phyloP scores from a whole-genome alignment of 2,113 vertebrate genomes.

The Glaucomys volans region DNA sequence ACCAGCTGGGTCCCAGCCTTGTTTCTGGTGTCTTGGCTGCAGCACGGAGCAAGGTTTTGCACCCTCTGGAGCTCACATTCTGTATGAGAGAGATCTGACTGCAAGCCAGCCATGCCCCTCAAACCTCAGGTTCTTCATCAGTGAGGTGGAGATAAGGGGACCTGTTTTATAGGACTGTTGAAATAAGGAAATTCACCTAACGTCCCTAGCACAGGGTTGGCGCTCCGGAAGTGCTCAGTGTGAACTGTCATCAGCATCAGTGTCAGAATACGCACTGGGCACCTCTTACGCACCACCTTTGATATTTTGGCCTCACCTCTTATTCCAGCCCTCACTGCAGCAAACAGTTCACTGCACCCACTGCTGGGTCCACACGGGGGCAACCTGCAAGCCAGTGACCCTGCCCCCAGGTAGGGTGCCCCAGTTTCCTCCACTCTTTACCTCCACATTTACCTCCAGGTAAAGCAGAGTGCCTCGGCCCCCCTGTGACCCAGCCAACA shows the following conservation, averaged over 20 bases:
- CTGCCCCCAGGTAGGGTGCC: not conserved
- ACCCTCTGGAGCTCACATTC: not conserved
- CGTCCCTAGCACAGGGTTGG: not conserved
- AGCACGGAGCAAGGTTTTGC: not conserved
- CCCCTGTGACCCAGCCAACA: not conserved
- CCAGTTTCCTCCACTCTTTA: not conserved
- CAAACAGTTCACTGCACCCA: not conserved
- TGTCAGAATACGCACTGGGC: not conserved
- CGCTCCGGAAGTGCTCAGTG: not conserved
- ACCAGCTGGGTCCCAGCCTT: not conserved
- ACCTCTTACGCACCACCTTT: not conserved
- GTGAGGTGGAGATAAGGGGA: not conserved
- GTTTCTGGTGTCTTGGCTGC: not conserved
- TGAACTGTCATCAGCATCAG: not conserved
- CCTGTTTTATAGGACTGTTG: not conserved
- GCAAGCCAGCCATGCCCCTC: not conserved
- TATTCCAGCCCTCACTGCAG: not conserved
- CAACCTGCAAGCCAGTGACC: not conserved
- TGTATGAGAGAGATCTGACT: not conserved
- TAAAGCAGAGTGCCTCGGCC: too few relatives aligned
- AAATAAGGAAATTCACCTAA: not conserved
- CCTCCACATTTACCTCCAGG: too few relatives aligned
- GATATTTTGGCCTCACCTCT: not conserved
- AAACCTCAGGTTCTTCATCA: not conserved
- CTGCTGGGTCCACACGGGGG: not conserved